Conservation (phyloP, 2,113 vertebrate species). For the Cranoglanis bouderius region DNA sequence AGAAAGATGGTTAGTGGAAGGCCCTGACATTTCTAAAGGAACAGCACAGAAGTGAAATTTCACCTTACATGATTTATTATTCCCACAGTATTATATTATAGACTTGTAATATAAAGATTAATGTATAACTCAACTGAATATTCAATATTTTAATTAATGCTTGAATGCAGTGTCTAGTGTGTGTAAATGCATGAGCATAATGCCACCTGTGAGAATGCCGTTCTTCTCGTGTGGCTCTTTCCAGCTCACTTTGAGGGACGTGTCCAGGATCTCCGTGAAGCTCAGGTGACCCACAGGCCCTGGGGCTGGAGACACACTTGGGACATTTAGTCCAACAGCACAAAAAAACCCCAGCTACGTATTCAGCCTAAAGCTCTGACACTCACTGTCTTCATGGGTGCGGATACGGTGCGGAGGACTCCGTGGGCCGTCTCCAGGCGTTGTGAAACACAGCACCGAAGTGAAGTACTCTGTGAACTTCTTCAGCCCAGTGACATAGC, state of each 20-base stretch:
- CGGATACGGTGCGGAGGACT: constrained; percentile 84
- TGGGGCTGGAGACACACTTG: constrained; percentile 76
- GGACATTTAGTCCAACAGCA: constrained; percentile 5
- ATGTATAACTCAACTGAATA: not conserved
- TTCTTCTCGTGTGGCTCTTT: constrained; percentile 94
- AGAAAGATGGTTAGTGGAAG: not conserved
- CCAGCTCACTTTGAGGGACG: constrained; percentile 98
- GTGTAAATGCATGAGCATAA: not conserved
- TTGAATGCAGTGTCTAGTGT: not conserved
- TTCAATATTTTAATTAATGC: not conserved
- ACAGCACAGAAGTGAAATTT: not conserved
- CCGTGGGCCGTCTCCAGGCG: constrained; percentile 92
- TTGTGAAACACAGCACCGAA: constrained; percentile 94
- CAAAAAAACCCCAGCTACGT: not conserved
- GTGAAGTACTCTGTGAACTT: constrained; percentile 90
- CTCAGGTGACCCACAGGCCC: constrained; percentile 93
- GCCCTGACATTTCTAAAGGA: not conserved
- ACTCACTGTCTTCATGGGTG: constrained; percentile 96
- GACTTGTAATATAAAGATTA: not conserved
- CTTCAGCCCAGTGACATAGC: constrained; percentile 85
- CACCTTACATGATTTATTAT: too few relatives aligned
- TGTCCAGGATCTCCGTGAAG: constrained; percentile 97
- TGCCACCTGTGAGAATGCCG: constrained; percentile 87
- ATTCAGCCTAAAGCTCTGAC: not conserved
- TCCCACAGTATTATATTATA: not conserved